Percentiles rank a stretch among this genome's conserved stretches.
Conservation (phyloP, 2,888 invertebrate genomes). For the Oligia latruncula region DNA sequence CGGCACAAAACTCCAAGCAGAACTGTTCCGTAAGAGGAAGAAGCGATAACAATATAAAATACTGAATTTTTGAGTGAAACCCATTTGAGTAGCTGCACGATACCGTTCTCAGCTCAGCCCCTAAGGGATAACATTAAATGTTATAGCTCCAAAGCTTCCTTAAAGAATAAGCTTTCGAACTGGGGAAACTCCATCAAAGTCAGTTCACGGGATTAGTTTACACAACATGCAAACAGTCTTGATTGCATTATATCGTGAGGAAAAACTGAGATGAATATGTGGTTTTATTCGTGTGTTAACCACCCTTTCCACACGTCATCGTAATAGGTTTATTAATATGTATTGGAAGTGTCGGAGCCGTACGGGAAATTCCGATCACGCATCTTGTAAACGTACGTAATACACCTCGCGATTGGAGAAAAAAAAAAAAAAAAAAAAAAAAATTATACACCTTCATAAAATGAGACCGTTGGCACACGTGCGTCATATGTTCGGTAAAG, state of each 20-base stretch:
- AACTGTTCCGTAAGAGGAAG: conserved; percentile 23
- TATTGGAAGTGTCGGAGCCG: conserved; percentile 49
- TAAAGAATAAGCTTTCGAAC: conserved; percentile 57
- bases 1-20: conserved; percentile 20
- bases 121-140: conserved; percentile 62
- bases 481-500: conserved; percentile 44
- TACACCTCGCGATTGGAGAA: conserved; percentile 36
- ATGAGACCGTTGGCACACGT: conserved; percentile 39
- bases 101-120: conserved; percentile 44
- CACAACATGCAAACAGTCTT: conserved; percentile 41
- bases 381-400: conserved; percentile 50
- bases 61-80: conserved; percentile 58
- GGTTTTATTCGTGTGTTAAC: conserved; percentile 39
- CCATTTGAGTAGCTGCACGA: conserved; percentile 53
- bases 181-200: conserved; percentile 62
- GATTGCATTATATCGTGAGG: conserved; percentile 44
- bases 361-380: conserved; percentile 60
- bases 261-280: conserved; percentile 44
- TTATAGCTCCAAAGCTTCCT: conserved; percentile 59
- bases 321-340: conserved; percentile 62
- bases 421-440: no score
- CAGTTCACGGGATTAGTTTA: conserved; percentile 50
- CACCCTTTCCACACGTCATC: conserved; percentile 38
- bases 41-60: conserved; percentile 56
- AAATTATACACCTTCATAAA: conserved; percentile 47